Percentiles rank a stretch among this genome's conserved stretches.
These are phyloP conservation scores for Pseudanteris insignis DNA, from an alignment of 2,888 invertebrate genomes.

Conservation along the genomic window DNA sequence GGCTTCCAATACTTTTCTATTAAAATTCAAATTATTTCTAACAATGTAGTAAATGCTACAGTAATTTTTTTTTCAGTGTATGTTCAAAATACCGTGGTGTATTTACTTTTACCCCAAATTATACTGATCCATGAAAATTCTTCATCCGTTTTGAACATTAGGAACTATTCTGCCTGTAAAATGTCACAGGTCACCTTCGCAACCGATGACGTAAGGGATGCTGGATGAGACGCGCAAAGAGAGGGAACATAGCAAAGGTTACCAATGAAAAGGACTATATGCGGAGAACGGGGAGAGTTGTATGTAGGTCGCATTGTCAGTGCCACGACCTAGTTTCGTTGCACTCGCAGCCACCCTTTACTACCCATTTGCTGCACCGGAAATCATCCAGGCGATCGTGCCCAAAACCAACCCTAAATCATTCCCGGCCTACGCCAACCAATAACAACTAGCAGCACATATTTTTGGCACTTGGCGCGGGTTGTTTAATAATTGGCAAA, in stretches of 20 bases:
- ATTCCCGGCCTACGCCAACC: slow-evolving; percentile 9
- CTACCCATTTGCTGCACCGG: slow-evolving; percentile 34
- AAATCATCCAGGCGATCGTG: slow-evolving; percentile 32
- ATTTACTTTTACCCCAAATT: no score
- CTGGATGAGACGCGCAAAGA: slow-evolving; percentile 15
- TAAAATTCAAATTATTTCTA: no score
- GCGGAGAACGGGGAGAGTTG: slow-evolving; percentile 45
- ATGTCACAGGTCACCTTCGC: slow-evolving; percentile 45
- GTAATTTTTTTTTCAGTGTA: no score
- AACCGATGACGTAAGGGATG: slow-evolving; percentile 50
- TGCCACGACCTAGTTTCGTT: slow-evolving; percentile 58
- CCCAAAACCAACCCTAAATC: slow-evolving; percentile 33
- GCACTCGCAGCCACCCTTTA: slow-evolving; percentile 13
- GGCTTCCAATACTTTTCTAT: no score
- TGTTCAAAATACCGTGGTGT: no score
- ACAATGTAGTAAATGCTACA: no score
- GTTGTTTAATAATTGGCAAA: slow-evolving; percentile 11
- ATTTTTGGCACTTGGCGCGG: slow-evolving; percentile 17
- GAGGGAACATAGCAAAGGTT: slow-evolving; percentile 33
- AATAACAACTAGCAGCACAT: slow-evolving; percentile 15
- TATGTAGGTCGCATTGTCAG: slow-evolving; percentile 62
- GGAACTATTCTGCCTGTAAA: slow-evolving; percentile 36
- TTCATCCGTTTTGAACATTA: slow-evolving; percentile 17
- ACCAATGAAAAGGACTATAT: slow-evolving; percentile 35
- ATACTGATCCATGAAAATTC: no score